These are phyloP conservation scores for Drosophila ananassae DNA, from an alignment of 1,140 invertebrate species.

Conservation along the genomic window DNA sequence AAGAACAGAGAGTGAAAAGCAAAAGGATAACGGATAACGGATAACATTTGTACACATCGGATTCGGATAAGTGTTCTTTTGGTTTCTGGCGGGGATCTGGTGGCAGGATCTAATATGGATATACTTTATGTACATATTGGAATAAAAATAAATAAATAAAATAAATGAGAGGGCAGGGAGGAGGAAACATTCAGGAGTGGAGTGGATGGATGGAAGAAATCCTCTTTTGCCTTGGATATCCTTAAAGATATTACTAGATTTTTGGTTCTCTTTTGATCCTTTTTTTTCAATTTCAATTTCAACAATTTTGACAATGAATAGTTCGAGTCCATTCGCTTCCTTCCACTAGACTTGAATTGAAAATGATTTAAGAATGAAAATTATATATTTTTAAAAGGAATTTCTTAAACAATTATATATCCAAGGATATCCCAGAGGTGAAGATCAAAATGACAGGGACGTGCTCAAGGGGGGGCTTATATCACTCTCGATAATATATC, in stretches of 20 bases:
- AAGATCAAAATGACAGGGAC: no score
- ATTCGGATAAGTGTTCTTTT: no score
- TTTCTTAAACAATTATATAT: background rate
- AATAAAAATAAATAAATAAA: conserved; percentile 15
- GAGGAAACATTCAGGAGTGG: conserved; percentile 12
- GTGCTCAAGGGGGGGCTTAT: no score
- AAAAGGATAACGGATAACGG: conserved; percentile 50
- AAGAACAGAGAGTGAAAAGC: conserved; percentile 36
- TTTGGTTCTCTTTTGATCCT: no score
- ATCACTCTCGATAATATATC: no score
- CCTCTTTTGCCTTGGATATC: background rate
- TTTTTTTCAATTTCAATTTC: no score
- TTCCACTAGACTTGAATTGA: background rate
- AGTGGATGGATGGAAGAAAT: background rate
- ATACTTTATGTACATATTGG: conserved; percentile 13
- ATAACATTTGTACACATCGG: conserved; percentile 43
- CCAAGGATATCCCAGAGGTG: conserved; percentile 17
- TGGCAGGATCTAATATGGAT: conserved; percentile 11
- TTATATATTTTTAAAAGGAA: background rate
- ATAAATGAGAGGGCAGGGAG: background rate
- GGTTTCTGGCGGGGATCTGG: background rate
- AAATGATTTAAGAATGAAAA: background rate
- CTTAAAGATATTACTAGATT: background rate
- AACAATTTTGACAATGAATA: background rate
- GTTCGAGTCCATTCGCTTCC: conserved; percentile 35